phyloP scores from a whole-genome alignment of 2,113 vertebrate species.

The Cichladusa arquata region DNA sequence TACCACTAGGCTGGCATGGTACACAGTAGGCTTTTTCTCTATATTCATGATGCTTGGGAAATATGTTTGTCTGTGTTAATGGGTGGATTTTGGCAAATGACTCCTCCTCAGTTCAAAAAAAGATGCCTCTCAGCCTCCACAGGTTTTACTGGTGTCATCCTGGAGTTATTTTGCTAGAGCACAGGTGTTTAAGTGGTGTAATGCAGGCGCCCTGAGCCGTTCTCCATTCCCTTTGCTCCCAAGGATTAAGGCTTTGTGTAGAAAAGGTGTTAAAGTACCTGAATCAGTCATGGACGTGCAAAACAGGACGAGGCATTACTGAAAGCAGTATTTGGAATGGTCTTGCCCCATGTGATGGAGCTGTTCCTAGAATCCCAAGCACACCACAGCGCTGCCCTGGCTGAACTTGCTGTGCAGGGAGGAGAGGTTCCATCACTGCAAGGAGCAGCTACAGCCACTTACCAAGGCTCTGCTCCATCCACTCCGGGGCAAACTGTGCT shows the following conservation, averaged over 20 bases:
- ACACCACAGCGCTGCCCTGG: background rate
- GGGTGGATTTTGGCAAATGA: background rate
- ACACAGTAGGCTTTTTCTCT: background rate
- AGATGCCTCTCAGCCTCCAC: background rate
- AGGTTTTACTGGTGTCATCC: background rate
- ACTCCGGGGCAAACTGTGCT: background rate
- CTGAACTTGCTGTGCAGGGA: background rate
- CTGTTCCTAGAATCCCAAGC: background rate
- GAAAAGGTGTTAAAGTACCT: background rate
- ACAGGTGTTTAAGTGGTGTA: background rate
- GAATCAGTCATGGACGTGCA: fast-evolving
- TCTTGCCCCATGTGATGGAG: fast-evolving
- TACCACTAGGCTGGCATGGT: background rate
- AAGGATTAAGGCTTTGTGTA: background rate
- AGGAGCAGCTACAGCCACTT: background rate
- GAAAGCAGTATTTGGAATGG: background rate
- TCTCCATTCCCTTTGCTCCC: background rate
- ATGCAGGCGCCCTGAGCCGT: fast-evolving
- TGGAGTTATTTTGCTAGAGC: background rate
- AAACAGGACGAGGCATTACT: background rate
- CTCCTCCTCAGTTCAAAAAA: background rate
- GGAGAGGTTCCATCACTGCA: background rate
- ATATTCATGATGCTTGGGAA: background rate
- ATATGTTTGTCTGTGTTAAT: background rate
- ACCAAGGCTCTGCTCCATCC: background rate